Conservation (phyloP, 2,113 vertebrate genomes). For the Hydrochoerus hydrochaeris region DNA sequence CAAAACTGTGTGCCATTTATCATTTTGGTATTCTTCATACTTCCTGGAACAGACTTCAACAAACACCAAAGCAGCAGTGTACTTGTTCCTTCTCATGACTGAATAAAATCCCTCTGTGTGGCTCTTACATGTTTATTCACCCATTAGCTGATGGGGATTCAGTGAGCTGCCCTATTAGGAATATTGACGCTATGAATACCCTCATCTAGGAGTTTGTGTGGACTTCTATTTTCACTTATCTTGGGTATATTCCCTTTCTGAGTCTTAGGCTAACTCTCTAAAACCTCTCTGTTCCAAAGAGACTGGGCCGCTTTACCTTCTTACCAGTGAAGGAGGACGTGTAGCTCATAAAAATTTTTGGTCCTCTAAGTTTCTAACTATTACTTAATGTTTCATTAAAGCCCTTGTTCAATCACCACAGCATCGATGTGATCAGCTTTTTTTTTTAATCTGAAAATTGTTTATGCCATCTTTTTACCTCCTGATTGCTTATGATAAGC, state of each 20-base stretch:
- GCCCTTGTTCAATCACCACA: not conserved
- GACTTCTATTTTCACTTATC: not conserved
- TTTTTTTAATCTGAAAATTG: not conserved
- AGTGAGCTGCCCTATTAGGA: not conserved
- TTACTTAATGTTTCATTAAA: not conserved
- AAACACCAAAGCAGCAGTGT: not conserved
- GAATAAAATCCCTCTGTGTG: not conserved
- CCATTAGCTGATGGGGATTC: not conserved
- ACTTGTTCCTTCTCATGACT: not conserved
- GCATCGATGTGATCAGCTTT: not conserved
- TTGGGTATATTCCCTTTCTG: not conserved
- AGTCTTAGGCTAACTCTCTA: not conserved
- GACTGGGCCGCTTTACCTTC: too few species aligned
- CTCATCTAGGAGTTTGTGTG: not conserved
- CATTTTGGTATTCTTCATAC: not conserved
- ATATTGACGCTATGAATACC: not conserved
- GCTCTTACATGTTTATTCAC: not conserved
- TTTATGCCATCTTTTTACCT: not conserved
- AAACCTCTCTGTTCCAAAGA: not conserved
- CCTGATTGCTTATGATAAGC: not conserved
- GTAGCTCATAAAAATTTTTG: not conserved
- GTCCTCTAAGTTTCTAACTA: not conserved
- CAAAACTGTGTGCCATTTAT: not conserved
- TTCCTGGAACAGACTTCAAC: not conserved
- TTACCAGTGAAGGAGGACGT: not conserved